phyloP scores from a whole-genome alignment of 92 coral and sea anemone species.

The Paragorgia papillata region DNA sequence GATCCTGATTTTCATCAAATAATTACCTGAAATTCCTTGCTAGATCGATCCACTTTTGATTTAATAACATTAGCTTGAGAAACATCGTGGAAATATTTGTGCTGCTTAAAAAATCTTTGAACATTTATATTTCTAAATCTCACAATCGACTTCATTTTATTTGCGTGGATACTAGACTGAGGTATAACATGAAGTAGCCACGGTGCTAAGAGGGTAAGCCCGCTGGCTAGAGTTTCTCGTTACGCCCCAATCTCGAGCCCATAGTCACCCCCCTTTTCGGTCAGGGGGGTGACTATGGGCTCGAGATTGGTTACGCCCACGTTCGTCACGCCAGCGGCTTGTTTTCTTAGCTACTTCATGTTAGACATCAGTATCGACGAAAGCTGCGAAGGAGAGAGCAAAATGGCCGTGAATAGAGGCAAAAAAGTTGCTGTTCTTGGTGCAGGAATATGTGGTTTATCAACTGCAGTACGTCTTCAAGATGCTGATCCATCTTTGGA shows the following conservation, averaged over 20 bases:
- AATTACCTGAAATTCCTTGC: constrained; percentile 75
- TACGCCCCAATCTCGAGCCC: no score
- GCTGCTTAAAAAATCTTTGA: not conserved
- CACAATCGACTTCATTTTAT: constrained; percentile 24
- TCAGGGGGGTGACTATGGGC: no score
- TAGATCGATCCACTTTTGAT: constrained; percentile 64
- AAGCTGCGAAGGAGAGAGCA: no score
- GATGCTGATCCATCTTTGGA: constrained; percentile 31
- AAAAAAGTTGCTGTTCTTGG: constrained; percentile 30
- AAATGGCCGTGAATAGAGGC: not conserved
- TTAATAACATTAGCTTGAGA: constrained; percentile 76
- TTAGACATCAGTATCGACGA: no score
- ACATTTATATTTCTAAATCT: not conserved
- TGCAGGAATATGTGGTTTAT: constrained; percentile 42
- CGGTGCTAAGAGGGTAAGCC: no score
- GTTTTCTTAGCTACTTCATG: no score
- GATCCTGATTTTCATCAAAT: not conserved
- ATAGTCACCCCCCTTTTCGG: no score
- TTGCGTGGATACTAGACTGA: no score
- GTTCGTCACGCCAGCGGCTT: no score
- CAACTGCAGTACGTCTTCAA: constrained; percentile 36
- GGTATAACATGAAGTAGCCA: no score
- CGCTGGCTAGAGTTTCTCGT: no score
- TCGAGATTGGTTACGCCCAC: no score
- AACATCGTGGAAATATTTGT: constrained; percentile 60